Percentiles rank a stretch among this genome's conserved stretches.
These are phyloP conservation scores for Volucella bombylans DNA, from an alignment of 2,888 invertebrate species.

Conservation along the genomic window DNA sequence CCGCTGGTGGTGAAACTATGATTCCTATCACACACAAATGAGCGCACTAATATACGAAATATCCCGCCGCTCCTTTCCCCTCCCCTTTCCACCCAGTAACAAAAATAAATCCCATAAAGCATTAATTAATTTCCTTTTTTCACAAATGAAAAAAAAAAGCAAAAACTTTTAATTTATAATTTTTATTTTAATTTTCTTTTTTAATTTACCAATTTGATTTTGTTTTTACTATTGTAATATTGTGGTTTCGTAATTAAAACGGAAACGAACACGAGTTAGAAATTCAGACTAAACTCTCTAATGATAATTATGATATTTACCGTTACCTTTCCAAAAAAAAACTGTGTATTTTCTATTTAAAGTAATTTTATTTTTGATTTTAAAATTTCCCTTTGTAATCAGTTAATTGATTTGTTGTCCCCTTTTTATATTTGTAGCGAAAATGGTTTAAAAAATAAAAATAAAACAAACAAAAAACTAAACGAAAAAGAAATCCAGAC, in stretches of 20 bases:
- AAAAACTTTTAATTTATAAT: conserved; percentile 35
- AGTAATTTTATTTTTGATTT: conserved; percentile 4
- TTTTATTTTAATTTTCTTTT: conserved; percentile 28
- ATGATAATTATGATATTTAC: conserved; percentile 34
- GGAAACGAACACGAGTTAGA: conserved; percentile 7
- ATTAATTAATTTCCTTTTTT: conserved; percentile 42
- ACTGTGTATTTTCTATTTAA: conserved; percentile 28
- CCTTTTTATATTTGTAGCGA: conserved; percentile 25
- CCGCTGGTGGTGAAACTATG: conserved; percentile 82
- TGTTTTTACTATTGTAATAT: conserved; percentile 3
- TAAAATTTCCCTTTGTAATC: conserved; percentile 7
- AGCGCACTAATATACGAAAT: conserved; percentile 36
- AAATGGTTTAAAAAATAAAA: conserved; percentile 11
- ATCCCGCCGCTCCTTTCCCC: conserved; percentile 15
- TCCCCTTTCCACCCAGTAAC: background rate
- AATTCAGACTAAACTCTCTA: conserved; percentile 16
- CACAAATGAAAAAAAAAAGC: conserved; percentile 27
- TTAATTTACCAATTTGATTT: conserved; percentile 40
- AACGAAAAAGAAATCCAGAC: background rate
- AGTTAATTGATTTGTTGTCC: background rate
- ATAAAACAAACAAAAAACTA: conserved; percentile 33
- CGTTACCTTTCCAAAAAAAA: conserved; percentile 22
- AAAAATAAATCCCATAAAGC: conserved; percentile 37
- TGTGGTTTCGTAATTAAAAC: conserved; percentile 11
- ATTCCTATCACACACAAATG: conserved; percentile 83